phyloP scores from a whole-genome alignment of 2,797 vertebrate genomes.

The Pseudochirops cupreus region DNA sequence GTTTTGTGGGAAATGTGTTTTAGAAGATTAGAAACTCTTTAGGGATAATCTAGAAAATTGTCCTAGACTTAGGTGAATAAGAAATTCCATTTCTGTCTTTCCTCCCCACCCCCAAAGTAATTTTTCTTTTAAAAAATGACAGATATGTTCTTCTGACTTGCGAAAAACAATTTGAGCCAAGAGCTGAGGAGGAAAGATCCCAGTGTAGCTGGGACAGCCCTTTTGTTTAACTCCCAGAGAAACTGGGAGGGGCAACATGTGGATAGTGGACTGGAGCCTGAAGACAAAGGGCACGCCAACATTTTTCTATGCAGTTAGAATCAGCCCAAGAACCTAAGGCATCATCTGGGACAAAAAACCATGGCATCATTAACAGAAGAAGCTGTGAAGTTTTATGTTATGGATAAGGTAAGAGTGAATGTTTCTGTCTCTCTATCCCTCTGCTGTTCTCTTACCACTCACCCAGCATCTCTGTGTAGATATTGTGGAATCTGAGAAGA shows the following conservation, averaged over 20 bases:
- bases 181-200: neutral
- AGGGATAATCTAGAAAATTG: neutral
- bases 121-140: slow-evolving; percentile 16
- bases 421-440: neutral
- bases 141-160: neutral
- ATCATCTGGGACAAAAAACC: slow-evolving; percentile 64
- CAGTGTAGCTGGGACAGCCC: neutral
- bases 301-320: slow-evolving; percentile 42
- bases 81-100: slow-evolving; percentile 15
- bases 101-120: neutral
- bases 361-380: slow-evolving; percentile 87
- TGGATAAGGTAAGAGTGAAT: slow-evolving; percentile 85
- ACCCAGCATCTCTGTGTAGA: neutral
- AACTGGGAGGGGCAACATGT: neutral
- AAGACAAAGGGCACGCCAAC: slow-evolving; percentile 14
- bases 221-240: neutral
- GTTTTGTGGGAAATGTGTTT: neutral
- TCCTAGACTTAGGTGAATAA: neutral
- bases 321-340: slow-evolving; percentile 32
- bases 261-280: neutral
- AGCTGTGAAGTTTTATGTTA: slow-evolving; percentile 85
- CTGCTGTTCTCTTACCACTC: neutral
- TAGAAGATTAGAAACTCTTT: neutral
- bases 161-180: slow-evolving; percentile 34
- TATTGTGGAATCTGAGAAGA: neutral